Conservation (phyloP, 2,888 invertebrate species). For the Drosophila testacea region DNA sequence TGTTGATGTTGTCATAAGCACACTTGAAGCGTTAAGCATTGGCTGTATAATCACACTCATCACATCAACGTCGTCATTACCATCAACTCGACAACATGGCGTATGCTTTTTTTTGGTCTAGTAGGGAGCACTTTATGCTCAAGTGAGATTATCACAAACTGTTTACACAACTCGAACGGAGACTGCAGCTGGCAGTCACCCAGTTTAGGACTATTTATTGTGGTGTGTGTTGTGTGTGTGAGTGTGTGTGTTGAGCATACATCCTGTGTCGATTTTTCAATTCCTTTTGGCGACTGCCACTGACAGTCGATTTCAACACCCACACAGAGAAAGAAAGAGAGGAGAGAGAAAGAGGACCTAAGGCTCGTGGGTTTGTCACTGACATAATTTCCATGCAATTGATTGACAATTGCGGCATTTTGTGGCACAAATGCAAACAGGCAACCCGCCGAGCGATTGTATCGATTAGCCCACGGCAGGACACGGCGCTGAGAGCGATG, state of each 20-base stretch:
- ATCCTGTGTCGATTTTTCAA: slow-evolving; percentile 48
- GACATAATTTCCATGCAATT: slow-evolving; percentile 78
- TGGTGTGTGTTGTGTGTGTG: slow-evolving; percentile 16
- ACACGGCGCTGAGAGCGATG: slow-evolving; percentile 34
- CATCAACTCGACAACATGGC: slow-evolving; percentile 54
- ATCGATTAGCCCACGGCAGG: slow-evolving; percentile 70
- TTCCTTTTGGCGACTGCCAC: slow-evolving; percentile 48
- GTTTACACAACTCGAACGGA: slow-evolving; percentile 62
- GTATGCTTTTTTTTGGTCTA: slow-evolving; percentile 39
- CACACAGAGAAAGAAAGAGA: neutral
- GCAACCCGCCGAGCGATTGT: slow-evolving; percentile 60
- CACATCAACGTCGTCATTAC: slow-evolving; percentile 63
- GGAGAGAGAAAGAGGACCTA: neutral
- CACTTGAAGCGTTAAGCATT: slow-evolving; percentile 61
- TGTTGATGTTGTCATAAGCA: slow-evolving; percentile 50
- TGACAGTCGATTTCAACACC: slow-evolving; percentile 62
- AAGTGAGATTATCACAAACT: slow-evolving; percentile 76
- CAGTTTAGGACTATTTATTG: slow-evolving; percentile 8
- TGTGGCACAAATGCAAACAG: slow-evolving; percentile 75
- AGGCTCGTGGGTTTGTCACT: slow-evolving; percentile 33
- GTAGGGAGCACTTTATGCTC: slow-evolving; percentile 51
- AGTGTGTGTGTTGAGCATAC: slow-evolving; percentile 7
- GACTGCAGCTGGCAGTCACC: slow-evolving; percentile 36
- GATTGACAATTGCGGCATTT: slow-evolving; percentile 79
- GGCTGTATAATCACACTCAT: slow-evolving; percentile 63